phyloP scores from a whole-genome alignment of 2,888 invertebrate species.

The Automeris io region DNA sequence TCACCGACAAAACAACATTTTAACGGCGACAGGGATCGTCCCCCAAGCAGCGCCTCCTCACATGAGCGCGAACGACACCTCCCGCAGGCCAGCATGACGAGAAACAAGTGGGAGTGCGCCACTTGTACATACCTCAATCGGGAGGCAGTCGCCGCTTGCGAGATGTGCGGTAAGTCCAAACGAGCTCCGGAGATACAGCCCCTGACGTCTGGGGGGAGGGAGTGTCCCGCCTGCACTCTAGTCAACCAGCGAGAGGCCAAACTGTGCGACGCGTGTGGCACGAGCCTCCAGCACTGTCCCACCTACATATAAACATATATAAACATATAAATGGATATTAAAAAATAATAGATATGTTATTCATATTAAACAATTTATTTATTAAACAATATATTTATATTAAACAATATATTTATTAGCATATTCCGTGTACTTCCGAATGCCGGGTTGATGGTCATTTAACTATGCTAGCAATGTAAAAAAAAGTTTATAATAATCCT shows the following conservation, averaged over 20 bases:
- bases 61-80: conserved; percentile 19
- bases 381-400: too few species aligned
- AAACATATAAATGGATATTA: too few species aligned
- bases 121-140: conserved; percentile 84
- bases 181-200: conserved; percentile 79
- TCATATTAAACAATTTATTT: too few species aligned
- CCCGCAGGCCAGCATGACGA: conserved; percentile 11
- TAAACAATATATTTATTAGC: too few species aligned
- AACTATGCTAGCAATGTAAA: too few species aligned
- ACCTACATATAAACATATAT: conserved; percentile 86
- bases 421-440: too few species aligned
- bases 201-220: conserved; percentile 83
- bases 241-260: conserved; percentile 82
- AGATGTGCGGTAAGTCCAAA: conserved; percentile 84
- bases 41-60: conserved; percentile 20
- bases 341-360: too few species aligned
- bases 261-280: conserved; percentile 82
- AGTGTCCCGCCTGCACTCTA: conserved; percentile 85
- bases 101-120: conserved; percentile 80
- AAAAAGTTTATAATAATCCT: too few species aligned
- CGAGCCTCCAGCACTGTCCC: conserved; percentile 83
- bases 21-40: conserved; percentile 35
- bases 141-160: conserved; percentile 76
- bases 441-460: too few species aligned
- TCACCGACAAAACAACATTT: conserved; percentile 33